These are phyloP conservation scores for Euleptes europaea DNA, from an alignment of 2,113 vertebrate species.

Conservation along the genomic window DNA sequence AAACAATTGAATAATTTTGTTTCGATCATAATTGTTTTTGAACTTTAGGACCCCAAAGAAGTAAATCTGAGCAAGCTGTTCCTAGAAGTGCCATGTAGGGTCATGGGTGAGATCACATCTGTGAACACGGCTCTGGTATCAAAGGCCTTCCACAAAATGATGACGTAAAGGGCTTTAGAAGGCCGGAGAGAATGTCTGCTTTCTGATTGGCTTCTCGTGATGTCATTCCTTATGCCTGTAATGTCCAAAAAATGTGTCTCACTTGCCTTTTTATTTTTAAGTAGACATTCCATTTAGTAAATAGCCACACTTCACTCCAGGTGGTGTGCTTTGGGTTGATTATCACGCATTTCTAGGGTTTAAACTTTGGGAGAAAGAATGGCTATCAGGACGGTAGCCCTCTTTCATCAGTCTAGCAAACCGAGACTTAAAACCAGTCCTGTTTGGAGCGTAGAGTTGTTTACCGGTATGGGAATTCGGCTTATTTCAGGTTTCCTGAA, in stretches of 20 bases:
- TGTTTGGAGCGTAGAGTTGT: background rate
- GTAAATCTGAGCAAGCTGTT: slow-evolving; percentile 63
- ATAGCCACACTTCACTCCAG: slow-evolving; percentile 28
- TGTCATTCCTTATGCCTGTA: slow-evolving; percentile 35
- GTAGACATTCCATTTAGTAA: slow-evolving; percentile 46
- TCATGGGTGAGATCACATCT: slow-evolving; percentile 67
- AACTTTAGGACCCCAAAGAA: slow-evolving; percentile 61
- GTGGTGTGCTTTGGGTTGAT: slow-evolving; percentile 6
- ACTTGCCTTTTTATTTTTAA: slow-evolving; percentile 42
- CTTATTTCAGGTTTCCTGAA: too few relatives aligned
- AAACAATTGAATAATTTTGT: slow-evolving; percentile 43
- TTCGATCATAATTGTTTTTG: slow-evolving; percentile 7
- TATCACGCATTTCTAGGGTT: background rate
- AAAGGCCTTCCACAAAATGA: slow-evolving; percentile 55
- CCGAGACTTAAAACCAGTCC: background rate
- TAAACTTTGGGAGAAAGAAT: background rate
- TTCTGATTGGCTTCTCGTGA: slow-evolving; percentile 23
- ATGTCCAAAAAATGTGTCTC: slow-evolving; percentile 33
- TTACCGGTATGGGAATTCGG: too few relatives aligned
- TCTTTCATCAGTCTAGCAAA: background rate
- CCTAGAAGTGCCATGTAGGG: slow-evolving; percentile 53
- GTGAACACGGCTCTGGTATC: slow-evolving; percentile 45
- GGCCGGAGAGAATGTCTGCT: slow-evolving; percentile 29
- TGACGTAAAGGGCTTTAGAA: slow-evolving; percentile 51
- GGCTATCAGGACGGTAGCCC: background rate